Base-by-base conservation (phyloP, 2,113 vertebrate species). In the Choloepus hoffmanni region DNA sequence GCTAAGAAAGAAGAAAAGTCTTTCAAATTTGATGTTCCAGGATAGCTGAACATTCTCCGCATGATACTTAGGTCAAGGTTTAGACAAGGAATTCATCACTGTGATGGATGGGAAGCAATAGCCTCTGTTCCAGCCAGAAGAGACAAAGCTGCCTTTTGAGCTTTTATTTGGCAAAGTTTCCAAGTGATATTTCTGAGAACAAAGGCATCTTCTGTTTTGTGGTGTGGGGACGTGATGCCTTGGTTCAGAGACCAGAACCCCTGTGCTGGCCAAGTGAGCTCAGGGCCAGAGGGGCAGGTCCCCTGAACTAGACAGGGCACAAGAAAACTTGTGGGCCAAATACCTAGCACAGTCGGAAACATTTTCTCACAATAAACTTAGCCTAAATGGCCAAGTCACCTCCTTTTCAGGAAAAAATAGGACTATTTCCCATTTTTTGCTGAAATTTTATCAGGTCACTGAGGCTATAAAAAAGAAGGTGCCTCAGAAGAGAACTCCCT, bases 101-200 rank as follows among this genome's bases (percentile, higher is more conserved):
- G 2, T 68, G 30, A 58, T 26, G 24, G 60, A 16, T n/a, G 72
- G 58, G 16, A 89, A 81, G 36, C 70, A 55, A 55, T 2, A 21
- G 14, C 1, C 62, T 23, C 30, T 24, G 4, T 81, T 15, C 65
- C 33, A 50, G 21, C 18, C 36, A 16, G 7, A 76, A 12, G 40
- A 78, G 30, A n/a, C 55, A 91, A 77, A 33, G 14, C 14, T 86
- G 86, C n/a, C 65, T 96, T 95, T 83, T 84, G 68, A 65, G 62
- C 55, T 83, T 70, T 63, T 68, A 40, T 78, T 85, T 87, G 84
- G 50, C 43, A 65, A 13, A 50, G 63, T 95, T 90, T 84, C 30
- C 30, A 84, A 70, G 21, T 4, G 16, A 7, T 62, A 23, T 78
- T 83, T 84, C 76, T 48, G 21, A 65, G 55, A 93, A 74, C 21